Evolutionary conservation across 2,888 invertebrate genomes (phyloP), one percentile per base, ranked within the genome.

Genomic region (Amblyteles armatorius): DNA sequence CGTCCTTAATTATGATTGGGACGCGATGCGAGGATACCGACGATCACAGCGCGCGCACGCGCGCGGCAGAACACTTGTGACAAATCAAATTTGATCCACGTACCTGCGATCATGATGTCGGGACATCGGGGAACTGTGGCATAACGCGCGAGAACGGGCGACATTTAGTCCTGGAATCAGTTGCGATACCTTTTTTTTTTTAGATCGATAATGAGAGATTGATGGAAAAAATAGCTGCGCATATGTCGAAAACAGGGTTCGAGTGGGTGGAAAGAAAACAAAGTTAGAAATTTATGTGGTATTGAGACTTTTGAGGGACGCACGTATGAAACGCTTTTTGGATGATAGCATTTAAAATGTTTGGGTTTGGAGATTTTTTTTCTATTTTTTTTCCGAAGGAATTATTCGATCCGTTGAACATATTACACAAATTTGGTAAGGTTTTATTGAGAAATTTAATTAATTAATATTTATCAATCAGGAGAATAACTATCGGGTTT

Each of bases 1-100:
- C 83, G 80, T 84, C 79, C 82, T 82, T 83, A 83, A 86, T 86
- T 84, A 83, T 85, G 84, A 83, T 84, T 83, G 81, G 83, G 55
- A 83, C 57, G 72, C 52, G 83, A 65, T 52, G 50, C 65, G 16
- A 22, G 57, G 33, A 29, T 50, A 76, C 29, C 22, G 74, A 83
- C 74, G 67, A 50, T 52, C 52, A 44, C 44, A 26, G 73, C 69
- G 33, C 74, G 36, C 73, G 76, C 60, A 16, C 50, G 48, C 44
- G 67, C 26, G 22, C 52, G n/a, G 40, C 22, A 26, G 50, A 65
- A 52, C 67, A 65, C 74, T 67, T 67, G 13, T 77, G 77, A 77
- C 77, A 77, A 77, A 77, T 77, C 55, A 29, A 29, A 48, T 63
- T 72, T 26, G 52, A 72, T 48, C 5, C 52, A 22, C 72, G 72